phyloP scores from a whole-genome alignment of 2,888 invertebrate species.

The Noctua janthina region DNA sequence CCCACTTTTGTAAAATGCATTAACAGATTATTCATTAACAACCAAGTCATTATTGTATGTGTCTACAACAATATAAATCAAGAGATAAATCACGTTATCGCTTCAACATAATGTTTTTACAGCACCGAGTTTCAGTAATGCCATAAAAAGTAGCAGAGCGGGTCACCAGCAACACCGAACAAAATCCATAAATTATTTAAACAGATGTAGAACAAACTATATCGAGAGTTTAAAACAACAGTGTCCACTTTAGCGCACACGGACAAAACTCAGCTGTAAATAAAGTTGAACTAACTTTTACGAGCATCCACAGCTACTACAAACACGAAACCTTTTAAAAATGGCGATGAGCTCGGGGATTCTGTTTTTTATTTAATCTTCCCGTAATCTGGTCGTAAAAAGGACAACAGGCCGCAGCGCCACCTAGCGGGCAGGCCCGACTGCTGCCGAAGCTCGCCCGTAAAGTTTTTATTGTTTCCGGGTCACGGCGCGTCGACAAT shows the following conservation, averaged over 20 bases:
- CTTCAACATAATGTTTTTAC: conserved; percentile 3
- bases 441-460: conserved; percentile 75
- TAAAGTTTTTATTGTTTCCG: conserved; percentile 88
- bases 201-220: conserved; percentile 63
- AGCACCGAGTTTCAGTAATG: conserved; percentile 21
- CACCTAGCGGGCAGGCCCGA: conserved; percentile 58
- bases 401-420: conserved; percentile 63
- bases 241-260: conserved; percentile 60
- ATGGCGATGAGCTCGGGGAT: conserved; percentile 60
- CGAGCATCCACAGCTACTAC: conserved; percentile 61
- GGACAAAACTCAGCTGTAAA: conserved; percentile 65
- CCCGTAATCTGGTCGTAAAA: conserved; percentile 76
- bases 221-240: conserved; percentile 61
- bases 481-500: conserved; percentile 81
- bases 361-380: conserved; percentile 77
- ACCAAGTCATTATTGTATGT: neutral
- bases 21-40: neutral
- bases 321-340: conserved; percentile 67
- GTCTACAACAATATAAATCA: conserved; percentile 6
- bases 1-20: neutral
- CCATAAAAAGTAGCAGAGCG: conserved; percentile 32
- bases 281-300: conserved; percentile 68
- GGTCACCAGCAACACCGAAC: conserved; percentile 47
- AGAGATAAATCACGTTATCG: conserved; percentile 20
- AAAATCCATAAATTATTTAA: conserved; percentile 62